These are phyloP conservation scores for Ptiloglossa arizonensis DNA, from an alignment of 1,140 invertebrate genomes.

Conservation along the genomic window DNA sequence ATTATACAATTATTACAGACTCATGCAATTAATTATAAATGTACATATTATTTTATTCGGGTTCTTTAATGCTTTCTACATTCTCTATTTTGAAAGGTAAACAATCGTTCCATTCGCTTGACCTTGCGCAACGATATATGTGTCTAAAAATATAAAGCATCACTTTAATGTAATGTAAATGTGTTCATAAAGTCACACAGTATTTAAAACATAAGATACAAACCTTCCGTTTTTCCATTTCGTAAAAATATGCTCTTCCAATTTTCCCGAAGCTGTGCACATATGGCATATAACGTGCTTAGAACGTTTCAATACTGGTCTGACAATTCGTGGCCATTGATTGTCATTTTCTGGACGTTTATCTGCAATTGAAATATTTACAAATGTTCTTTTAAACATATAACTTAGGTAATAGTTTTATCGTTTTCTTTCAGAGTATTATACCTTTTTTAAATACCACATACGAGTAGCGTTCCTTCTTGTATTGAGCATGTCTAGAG, in stretches of 20 bases:
- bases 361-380: slow-evolving; percentile 67
- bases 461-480: slow-evolving; percentile 87
- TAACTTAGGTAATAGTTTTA: not conserved
- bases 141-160: slow-evolving; percentile 77
- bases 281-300: slow-evolving; percentile 89
- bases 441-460: slow-evolving; percentile 90
- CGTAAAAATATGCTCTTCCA: slow-evolving; percentile 91
- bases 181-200: not conserved
- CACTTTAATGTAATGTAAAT: slow-evolving; percentile 10
- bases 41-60: slow-evolving; percentile 33
- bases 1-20: not conserved
- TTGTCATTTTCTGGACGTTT: slow-evolving; percentile 78
- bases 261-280: slow-evolving; percentile 88
- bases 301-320: slow-evolving; percentile 84
- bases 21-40: slow-evolving; percentile 24
- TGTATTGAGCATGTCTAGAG: slow-evolving; percentile 72
- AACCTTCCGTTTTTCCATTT: slow-evolving; percentile 88
- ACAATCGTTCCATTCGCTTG: slow-evolving; percentile 88
- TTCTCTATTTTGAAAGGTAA: slow-evolving; percentile 80
- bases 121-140: slow-evolving; percentile 87
- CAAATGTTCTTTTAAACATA: not conserved
- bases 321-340: slow-evolving; percentile 90
- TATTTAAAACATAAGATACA: slow-evolving; percentile 51
- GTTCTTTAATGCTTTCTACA: not conserved
- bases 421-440: not conserved